Evolutionary conservation across 2,797 vertebrate genomes (phyloP), one percentile per base, ranked within the genome.

Genomic region (Intellagama lesueurii): DNA sequence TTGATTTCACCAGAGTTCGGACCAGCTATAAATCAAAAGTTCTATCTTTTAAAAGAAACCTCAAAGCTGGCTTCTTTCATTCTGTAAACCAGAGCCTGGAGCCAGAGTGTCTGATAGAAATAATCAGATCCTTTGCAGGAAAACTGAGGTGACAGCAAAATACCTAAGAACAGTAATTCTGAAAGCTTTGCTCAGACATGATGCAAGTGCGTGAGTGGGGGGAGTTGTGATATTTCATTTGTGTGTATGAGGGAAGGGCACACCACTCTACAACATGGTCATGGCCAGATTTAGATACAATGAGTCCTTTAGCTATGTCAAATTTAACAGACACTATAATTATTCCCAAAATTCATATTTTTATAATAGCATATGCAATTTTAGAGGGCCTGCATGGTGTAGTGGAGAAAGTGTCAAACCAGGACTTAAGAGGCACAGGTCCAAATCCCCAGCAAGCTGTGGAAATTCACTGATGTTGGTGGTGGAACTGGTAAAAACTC

Each of bases 1-100:
- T 81, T 89, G 84, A 86, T 89, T 89, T 86, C 77, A 89, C 56
- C 44, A 49, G 86, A 73, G 88, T 85, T 75, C 2, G 35, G 84
- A 56, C 88, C 88, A 82, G 88, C 70, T 81, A 68, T 49, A 90
- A 90, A 86, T 90, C 84, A 90, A 86, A 90, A 86, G 44, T 86
- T 86, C 64, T 86, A 69, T 82, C 75, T 82, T 75, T 49, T 64
- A 64, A 90, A 78, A 90, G 82, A 90, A 24, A 81, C 70, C 73
- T 86, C 70, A 86, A 90, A 90, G 85, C 88, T 66, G 28, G n/a
- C 44, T 86, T 81, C 70, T 82, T 82, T 90, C 72, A 86, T 77
- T 82, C 60, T 52, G 35, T 60, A 82, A 81, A 76, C 40, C 24
- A 17, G 60, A 86, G 70, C 84, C 88, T 69, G 78, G 30, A 82